A percentile compares a stretch with the other conserved stretches of the same genome.
Conservation (phyloP, 2,797 vertebrate species). For the Brachymystax lenok region DNA sequence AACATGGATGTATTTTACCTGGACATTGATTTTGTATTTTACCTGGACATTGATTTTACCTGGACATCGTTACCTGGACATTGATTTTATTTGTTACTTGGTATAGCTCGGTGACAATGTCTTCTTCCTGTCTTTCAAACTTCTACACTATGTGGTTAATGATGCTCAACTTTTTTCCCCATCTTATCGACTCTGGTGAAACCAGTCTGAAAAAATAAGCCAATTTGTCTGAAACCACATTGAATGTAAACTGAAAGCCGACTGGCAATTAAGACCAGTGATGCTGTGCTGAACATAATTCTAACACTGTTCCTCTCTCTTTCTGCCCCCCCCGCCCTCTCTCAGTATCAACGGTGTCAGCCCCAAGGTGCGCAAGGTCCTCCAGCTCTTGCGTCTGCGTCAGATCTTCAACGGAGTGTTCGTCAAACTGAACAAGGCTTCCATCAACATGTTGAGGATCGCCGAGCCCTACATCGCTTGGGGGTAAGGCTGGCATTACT, state of each 20-base stretch:
- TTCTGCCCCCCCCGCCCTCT: background rate
- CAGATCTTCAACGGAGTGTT: constrained; percentile 99
- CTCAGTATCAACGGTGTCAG: constrained; percentile 94
- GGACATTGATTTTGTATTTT: background rate
- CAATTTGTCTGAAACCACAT: constrained; percentile 73
- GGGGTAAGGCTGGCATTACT: constrained; percentile 79
- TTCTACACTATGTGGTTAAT: constrained; percentile 67
- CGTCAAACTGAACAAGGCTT: constrained; percentile 97
- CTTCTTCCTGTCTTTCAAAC: background rate
- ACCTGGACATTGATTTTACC: no score
- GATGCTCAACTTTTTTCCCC: constrained; percentile 81
- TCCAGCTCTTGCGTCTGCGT: constrained; percentile 94
- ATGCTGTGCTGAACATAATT: background rate
- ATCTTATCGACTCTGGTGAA: constrained; percentile 77
- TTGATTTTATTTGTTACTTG: background rate
- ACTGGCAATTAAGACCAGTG: background rate
- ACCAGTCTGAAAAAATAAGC: constrained; percentile 49
- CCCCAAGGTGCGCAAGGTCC: constrained; percentile 95
- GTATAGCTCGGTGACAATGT: background rate
- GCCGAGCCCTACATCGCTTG: constrained; percentile 97
- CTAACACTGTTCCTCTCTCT: background rate
- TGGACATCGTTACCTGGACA: no score
- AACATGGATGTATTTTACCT: background rate
- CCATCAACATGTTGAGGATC: constrained; percentile 96
- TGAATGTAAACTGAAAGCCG: no score